Evolutionary conservation across 2,113 vertebrate genomes (phyloP).

Genomic region (Piaya cayana): DNA sequence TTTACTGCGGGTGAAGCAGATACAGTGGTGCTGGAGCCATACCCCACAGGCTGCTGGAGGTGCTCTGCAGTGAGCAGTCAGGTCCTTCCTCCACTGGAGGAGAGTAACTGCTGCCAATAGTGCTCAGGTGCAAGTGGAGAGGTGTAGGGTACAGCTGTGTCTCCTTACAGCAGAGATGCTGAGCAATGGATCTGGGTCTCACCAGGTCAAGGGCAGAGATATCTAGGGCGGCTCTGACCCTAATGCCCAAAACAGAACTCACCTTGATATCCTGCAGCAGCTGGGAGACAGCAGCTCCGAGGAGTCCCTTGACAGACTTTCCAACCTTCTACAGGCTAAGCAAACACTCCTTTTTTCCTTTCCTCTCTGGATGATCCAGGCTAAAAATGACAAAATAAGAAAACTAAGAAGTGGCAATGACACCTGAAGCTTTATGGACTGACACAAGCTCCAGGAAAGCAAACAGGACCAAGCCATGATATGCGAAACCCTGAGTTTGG

Average conservation of each 20-base stretch:
- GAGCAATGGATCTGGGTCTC: not conserved
- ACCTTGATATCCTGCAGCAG: accelerated
- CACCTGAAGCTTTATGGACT: not conserved
- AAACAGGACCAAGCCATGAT: not conserved
- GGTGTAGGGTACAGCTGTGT: not conserved
- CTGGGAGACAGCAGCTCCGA: not conserved
- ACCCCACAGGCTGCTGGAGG: not conserved
- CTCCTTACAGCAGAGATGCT: not conserved
- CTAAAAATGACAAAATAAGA: not conserved
- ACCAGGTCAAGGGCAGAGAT: accelerated
- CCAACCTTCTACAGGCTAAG: not conserved
- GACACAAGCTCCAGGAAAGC: not conserved
- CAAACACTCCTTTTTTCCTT: not conserved
- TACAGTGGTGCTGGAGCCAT: not conserved
- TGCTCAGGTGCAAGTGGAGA: not conserved
- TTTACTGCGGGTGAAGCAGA: not conserved
- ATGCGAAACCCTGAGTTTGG: accelerated
- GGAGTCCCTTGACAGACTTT: not conserved
- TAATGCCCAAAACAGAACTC: not conserved
- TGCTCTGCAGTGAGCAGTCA: not conserved
- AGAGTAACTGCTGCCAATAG: accelerated
- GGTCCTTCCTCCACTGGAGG: not conserved
- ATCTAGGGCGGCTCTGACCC: not conserved
- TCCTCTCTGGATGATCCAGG: not conserved
- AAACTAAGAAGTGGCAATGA: not conserved